Conservation (phyloP, 2,113 vertebrate genomes). For the Pollachius pollachius region DNA sequence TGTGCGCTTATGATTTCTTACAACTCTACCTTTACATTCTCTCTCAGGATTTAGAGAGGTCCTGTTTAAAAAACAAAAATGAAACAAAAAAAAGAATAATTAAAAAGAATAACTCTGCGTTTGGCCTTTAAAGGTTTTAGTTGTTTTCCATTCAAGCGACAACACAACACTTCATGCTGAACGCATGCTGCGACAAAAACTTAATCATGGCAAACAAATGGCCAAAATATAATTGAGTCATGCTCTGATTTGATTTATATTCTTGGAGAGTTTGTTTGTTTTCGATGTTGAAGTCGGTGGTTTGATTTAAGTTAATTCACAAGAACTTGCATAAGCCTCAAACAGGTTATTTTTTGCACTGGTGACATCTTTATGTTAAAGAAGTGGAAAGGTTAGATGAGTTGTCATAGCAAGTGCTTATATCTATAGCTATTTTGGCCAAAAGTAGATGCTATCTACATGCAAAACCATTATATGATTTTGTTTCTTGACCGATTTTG, state of each 20-base stretch:
- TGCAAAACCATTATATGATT: not conserved
- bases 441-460: not conserved
- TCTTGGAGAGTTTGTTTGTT: constrained; percentile 2
- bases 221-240: constrained; percentile 20
- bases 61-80: constrained; percentile 72
- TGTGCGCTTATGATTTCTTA: constrained; percentile 49
- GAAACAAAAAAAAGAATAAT: constrained; percentile 56
- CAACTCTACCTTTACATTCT: constrained; percentile 57
- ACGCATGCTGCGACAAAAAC: constrained; percentile 58
- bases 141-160: constrained; percentile 41
- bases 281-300: not conserved
- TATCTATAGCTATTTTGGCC: not conserved
- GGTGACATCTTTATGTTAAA: constrained; percentile 66
- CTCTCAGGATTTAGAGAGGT: constrained; percentile 67
- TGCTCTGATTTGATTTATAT: constrained; percentile 28
- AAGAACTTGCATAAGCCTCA: constrained; percentile 13
- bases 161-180: constrained; percentile 37
- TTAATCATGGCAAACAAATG: not conserved
- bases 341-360: constrained; percentile 57
- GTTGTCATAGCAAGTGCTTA: constrained; percentile 28
- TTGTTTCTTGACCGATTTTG: not conserved
- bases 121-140: not conserved
- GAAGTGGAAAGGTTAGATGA: constrained; percentile 13
- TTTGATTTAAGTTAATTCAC: constrained; percentile 16
- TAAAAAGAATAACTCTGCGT: constrained; percentile 45